These are phyloP conservation scores for Andrena camellia DNA, from an alignment of 2,888 invertebrate genomes.

Conservation along the genomic window DNA sequence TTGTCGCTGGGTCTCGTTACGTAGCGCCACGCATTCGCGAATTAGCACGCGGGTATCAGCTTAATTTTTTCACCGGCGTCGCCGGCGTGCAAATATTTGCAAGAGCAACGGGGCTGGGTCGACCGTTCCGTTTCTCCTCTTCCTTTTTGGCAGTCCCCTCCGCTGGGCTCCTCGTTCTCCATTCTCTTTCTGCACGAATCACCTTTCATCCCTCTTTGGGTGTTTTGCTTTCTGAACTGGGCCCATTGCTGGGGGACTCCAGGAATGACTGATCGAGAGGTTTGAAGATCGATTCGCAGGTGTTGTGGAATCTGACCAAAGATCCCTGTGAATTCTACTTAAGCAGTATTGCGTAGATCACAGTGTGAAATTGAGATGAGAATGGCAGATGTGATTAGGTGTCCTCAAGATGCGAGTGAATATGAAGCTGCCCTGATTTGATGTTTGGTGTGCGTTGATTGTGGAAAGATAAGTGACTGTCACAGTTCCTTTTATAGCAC, in stretches of 20 bases:
- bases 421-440: conserved; percentile 13
- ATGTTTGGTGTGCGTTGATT: conserved; percentile 18
- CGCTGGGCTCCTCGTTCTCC: conserved; percentile 17
- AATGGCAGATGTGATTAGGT: not conserved
- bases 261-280: too few species aligned
- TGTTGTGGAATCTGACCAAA: too few species aligned
- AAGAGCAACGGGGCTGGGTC: conserved; percentile 41
- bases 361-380: not conserved
- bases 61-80: conserved; percentile 61
- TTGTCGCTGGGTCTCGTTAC: conserved; percentile 34
- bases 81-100: conserved; percentile 68
- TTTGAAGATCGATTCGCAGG: too few species aligned
- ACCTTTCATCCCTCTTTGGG: not conserved
- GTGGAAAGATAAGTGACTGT: conserved; percentile 16
- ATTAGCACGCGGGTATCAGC: conserved; percentile 62
- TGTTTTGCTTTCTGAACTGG: not conserved
- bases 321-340: too few species aligned
- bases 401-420: conserved; percentile 1
- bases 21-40: conserved; percentile 44
- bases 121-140: conserved; percentile 1
- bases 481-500: not conserved
- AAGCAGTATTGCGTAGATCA: too few species aligned
- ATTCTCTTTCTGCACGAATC: conserved; percentile 22
- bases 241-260: not conserved
- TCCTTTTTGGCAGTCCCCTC: not conserved